Conservation (phyloP, 2,888 invertebrate species). For the Cheilosia urbana region DNA sequence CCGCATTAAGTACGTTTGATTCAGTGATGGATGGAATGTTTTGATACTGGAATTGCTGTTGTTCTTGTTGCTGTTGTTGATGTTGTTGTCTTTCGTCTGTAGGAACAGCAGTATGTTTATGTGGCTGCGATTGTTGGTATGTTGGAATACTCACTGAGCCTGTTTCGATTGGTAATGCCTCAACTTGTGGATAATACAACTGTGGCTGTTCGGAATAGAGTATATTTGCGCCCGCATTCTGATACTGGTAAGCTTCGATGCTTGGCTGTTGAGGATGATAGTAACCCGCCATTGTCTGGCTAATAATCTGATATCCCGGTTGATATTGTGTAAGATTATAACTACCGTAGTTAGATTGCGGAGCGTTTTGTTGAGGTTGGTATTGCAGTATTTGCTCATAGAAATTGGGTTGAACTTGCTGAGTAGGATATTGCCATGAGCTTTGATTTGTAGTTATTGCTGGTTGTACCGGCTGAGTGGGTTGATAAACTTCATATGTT, state of each 20-base stretch:
- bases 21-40: conserved; percentile 74
- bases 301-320: conserved; percentile 79
- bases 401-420: conserved; percentile 77
- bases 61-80: background rate
- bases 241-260: conserved; percentile 78
- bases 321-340: conserved; percentile 79
- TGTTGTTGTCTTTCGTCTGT: conserved; percentile 23
- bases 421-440: conserved; percentile 67
- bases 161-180: conserved; percentile 53
- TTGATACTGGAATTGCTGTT: conserved; percentile 54
- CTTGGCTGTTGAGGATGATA: conserved; percentile 77
- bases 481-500: conserved; percentile 45
- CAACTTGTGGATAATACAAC: conserved; percentile 71
- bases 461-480: conserved; percentile 57
- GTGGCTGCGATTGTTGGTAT: conserved; percentile 75
- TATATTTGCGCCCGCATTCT: conserved; percentile 75
- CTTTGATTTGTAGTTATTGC: conserved; percentile 52
- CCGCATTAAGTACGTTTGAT: conserved; percentile 77
- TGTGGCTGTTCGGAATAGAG: conserved; percentile 76
- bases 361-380: conserved; percentile 78
- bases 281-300: conserved; percentile 78
- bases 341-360: conserved; percentile 64
- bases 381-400: conserved; percentile 82
- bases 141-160: conserved; percentile 49
- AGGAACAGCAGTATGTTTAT: conserved; percentile 67